Percentiles rank a stretch among this genome's conserved stretches.
phyloP scores from a whole-genome alignment of 2,888 invertebrate genomes.

The Erebia palarica region DNA sequence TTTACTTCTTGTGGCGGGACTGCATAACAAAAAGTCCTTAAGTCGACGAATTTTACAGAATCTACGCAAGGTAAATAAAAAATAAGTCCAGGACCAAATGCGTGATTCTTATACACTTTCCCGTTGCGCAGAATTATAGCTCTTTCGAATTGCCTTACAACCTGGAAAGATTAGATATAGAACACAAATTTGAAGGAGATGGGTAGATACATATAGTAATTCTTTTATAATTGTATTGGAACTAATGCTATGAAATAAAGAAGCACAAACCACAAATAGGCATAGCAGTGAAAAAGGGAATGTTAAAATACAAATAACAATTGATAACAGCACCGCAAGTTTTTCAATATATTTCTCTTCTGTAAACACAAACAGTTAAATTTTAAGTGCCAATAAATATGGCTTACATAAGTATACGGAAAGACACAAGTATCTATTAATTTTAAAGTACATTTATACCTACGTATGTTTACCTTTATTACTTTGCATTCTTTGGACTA shows the following conservation, averaged over 20 bases:
- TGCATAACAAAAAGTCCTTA: constrained; percentile 94
- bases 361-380: constrained; percentile 43
- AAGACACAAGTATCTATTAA: no score
- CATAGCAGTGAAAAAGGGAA: constrained; percentile 58
- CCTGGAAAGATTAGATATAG: constrained; percentile 57
- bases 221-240: no score
- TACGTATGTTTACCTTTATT: constrained; percentile 18
- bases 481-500: constrained; percentile 29
- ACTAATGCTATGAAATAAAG: neutral
- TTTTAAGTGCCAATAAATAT: no score
- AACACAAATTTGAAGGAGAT: neutral
- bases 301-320: constrained; percentile 47
- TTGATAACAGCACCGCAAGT: constrained; percentile 49
- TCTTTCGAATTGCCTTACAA: constrained; percentile 90
- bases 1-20: constrained; percentile 95
- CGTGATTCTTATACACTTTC: constrained; percentile 84
- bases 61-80: constrained; percentile 96
- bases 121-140: constrained; percentile 93
- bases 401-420: no score
- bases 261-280: constrained; percentile 53
- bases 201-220: neutral
- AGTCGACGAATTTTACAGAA: constrained; percentile 91
- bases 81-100: constrained; percentile 91
- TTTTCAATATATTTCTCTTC: constrained; percentile 52
- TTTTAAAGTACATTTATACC: neutral